Percentiles rank a stretch among this genome's conserved stretches.
Evolutionary conservation across 2,797 vertebrate species (phyloP).

Genomic region (Chelonia mydas): DNA sequence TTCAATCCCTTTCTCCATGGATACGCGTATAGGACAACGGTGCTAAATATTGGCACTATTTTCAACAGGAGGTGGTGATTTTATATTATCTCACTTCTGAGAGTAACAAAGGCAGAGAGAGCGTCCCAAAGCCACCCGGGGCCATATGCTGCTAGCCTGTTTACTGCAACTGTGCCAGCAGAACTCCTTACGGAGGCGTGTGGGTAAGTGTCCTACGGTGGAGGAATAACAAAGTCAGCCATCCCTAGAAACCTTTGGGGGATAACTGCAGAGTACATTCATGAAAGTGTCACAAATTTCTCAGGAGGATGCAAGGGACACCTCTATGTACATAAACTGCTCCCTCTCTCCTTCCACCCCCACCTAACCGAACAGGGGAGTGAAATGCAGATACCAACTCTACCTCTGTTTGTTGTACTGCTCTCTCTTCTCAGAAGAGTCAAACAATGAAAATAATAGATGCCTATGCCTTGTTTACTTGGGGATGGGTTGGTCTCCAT

Average conservation of each 20-base stretch:
- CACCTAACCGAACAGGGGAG: background rate
- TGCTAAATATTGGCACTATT: background rate
- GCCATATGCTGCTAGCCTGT: background rate
- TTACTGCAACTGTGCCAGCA: background rate
- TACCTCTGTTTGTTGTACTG: background rate
- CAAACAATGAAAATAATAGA: background rate
- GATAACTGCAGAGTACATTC: background rate
- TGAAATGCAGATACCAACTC: background rate
- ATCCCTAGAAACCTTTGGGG: background rate
- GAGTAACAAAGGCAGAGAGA: background rate
- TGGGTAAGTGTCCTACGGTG: background rate
- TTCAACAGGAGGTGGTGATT: background rate
- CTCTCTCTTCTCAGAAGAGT: background rate
- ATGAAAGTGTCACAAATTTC: background rate
- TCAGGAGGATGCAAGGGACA: background rate
- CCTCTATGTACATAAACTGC: background rate
- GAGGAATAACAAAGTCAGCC: background rate
- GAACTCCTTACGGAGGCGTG: background rate
- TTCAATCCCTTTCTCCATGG: background rate
- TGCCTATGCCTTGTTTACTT: background rate
- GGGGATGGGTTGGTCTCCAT: background rate
- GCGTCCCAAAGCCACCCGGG: background rate
- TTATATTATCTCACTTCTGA: background rate
- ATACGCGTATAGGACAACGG: background rate
- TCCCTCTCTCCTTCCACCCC: too few relatives aligned